Evolutionary conservation across 2,113 vertebrate species (phyloP).

Genomic region (Verasper variegatus): DNA sequence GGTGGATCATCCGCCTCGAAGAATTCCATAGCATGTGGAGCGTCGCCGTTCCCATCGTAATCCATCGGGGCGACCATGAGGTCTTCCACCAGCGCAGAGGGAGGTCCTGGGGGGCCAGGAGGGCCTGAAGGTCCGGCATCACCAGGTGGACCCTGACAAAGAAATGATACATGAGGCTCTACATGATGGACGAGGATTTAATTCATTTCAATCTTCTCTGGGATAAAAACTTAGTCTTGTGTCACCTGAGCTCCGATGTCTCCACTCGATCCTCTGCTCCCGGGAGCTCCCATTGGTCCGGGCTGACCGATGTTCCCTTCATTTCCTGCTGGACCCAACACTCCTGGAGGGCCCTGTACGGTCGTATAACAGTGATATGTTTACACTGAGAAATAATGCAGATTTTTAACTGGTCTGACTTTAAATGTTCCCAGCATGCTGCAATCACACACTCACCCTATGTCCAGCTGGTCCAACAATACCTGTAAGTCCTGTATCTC

Average conservation of each 20-base stretch:
- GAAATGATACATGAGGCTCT: not conserved
- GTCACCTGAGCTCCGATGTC: constrained; percentile 93
- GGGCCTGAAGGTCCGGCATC: constrained; percentile 91
- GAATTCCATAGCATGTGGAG: constrained; percentile 33
- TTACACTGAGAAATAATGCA: not conserved
- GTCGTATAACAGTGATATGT: not conserved
- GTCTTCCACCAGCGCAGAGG: constrained; percentile 87
- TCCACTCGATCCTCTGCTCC: constrained; percentile 88
- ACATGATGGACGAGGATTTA: not conserved
- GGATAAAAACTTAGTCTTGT: not conserved
- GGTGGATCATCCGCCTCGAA: constrained; percentile 75
- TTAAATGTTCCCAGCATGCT: not conserved
- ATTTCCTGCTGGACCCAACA: constrained; percentile 92
- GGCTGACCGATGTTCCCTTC: constrained; percentile 89
- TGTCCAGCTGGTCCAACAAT: constrained; percentile 93
- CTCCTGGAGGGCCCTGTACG: constrained; percentile 91
- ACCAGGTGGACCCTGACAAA: constrained; percentile 87
- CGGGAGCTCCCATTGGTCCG: constrained; percentile 92
- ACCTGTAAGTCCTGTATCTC: constrained; percentile 89
- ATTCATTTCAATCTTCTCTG: not conserved
- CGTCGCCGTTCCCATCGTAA: constrained; percentile 70
- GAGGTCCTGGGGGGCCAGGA: constrained; percentile 91
- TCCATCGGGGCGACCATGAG: constrained; percentile 86
- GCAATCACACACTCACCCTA: constrained; percentile 83
- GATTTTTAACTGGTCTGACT: not conserved